Evolutionary conservation across 92 coral and sea anemone species (phyloP).

Genomic region (Palythoa grandis): DNA sequence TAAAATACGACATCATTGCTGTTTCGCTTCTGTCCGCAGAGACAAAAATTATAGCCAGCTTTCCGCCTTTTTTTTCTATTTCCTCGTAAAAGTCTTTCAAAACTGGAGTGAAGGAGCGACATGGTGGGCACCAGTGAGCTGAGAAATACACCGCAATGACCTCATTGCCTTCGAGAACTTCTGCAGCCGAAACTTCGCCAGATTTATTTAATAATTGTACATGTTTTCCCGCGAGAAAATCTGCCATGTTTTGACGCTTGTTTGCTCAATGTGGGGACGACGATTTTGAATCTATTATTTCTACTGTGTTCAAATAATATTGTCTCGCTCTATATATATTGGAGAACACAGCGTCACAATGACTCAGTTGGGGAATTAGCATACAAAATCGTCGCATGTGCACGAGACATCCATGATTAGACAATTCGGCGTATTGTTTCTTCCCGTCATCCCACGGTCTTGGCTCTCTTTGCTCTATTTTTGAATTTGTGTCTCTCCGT

Average conservation of each 20-base stretch:
- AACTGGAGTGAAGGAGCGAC: constrained; percentile 52
- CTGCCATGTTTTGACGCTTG: constrained; percentile 5
- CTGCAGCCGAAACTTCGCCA: constrained; percentile 17
- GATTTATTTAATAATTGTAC: constrained; percentile 5
- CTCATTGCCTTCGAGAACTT: constrained; percentile 28
- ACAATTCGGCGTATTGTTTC: too few relatives aligned
- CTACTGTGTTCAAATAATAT: neutral
- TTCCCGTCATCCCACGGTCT: too few relatives aligned
- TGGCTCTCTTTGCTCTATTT: neutral
- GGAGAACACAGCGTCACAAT: neutral
- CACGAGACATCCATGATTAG: neutral
- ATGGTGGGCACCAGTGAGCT: constrained; percentile 46
- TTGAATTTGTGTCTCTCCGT: neutral
- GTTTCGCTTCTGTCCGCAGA: constrained; percentile 48
- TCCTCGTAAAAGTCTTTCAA: constrained; percentile 60
- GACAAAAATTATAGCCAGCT: constrained; percentile 54
- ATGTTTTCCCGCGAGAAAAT: constrained; percentile 19
- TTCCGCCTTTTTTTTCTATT: constrained; percentile 12
- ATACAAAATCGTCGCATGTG: neutral
- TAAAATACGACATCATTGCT: constrained; percentile 47
- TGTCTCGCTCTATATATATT: neutral
- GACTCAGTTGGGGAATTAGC: neutral
- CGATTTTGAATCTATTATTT: neutral
- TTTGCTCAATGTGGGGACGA: neutral
- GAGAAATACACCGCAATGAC: constrained; percentile 7